Base-by-base conservation (phyloP, 2,113 vertebrate genomes). In the Pachyramphus minor region DNA sequence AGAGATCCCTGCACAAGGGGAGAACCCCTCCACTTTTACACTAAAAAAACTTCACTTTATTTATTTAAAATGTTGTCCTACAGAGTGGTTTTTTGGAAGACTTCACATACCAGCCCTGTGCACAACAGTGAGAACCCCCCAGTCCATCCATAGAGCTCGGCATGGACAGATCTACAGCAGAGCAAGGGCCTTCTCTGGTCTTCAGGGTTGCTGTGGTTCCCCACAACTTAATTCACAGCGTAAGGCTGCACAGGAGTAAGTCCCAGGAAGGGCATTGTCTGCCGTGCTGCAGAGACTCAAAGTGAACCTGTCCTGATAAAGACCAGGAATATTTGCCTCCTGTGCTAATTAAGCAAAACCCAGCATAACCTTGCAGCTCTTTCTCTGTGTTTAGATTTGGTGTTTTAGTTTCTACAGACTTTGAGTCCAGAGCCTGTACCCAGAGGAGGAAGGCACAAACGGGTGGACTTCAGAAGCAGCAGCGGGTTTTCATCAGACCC, bases 331-430 rank as follows among this genome's bases (percentile, higher is more conserved):
- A 62, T 93, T 75, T 93, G 60, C 44, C 75, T 55, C 71, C 78
- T 67, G 35, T 37, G 66, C 30, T 88, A 73, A 60, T 35, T 63
- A 73, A 92, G 47, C 35, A 90, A 79, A 93, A 67, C 3, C 3
- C 62, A 63, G 50, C 0, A 0, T n/a, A 84, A 66, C 31, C 25
- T 71, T 10, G 2, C 37, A n/a, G 28, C 3, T 0, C 10, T 53
- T 66, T 73, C 79, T 80, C 10, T 2, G 21, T 35, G 47, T 56
- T 83, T 56, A 50, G 58, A 2, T 37, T 33, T 59, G n/a, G 27
- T 39, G 52, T 62, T 78, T 58, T 5, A 50, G 47, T 68, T 86
- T 66, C 74, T 50, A 30, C 39, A 75, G 71, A 27, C 33, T 92
- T 27, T 14, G 42, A 50, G 37, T 20, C 33, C 0, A 0, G 71